These are phyloP conservation scores for Dinocampus coccinellae DNA, from an alignment of 2,888 invertebrate genomes.

Conservation along the genomic window DNA sequence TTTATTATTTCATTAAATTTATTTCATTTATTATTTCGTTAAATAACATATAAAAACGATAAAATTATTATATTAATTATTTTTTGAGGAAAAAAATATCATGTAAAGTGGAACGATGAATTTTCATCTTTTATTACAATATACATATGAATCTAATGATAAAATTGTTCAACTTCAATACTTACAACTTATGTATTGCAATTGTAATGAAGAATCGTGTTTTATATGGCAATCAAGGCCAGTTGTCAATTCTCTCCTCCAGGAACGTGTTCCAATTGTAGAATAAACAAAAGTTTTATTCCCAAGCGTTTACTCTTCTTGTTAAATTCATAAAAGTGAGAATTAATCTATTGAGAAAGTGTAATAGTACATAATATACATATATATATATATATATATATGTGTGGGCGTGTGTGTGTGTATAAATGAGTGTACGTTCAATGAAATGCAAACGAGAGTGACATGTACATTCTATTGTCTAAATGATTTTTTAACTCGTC, in stretches of 20 bases:
- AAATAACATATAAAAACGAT: too few species aligned
- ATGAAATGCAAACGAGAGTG: constrained; percentile 29
- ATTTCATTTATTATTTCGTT: too few species aligned
- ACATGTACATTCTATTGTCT: not conserved
- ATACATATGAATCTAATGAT: not conserved
- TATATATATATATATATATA: too few species aligned
- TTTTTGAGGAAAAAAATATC: not conserved
- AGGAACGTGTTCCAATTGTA: constrained; percentile 63
- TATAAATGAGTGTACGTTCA: not conserved
- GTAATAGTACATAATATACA: too few species aligned
- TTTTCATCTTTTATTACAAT: not conserved
- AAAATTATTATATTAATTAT: too few species aligned
- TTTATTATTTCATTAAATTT: too few species aligned
- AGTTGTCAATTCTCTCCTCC: constrained; percentile 60
- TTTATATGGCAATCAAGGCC: constrained; percentile 56
- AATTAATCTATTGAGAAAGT: constrained; percentile 12
- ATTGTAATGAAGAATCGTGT: not conserved
- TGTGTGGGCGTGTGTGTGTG: not conserved
- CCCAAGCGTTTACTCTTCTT: constrained; percentile 9
- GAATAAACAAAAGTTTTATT: constrained; percentile 39
- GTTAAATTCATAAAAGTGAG: constrained; percentile 26
- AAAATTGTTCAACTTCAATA: not conserved
- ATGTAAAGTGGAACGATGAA: not conserved
- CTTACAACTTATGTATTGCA: constrained; percentile 1
- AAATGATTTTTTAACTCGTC: constrained; percentile 18